Base-by-base conservation (phyloP, 2,888 invertebrate genomes). In the Diabrotica balteata region DNA sequence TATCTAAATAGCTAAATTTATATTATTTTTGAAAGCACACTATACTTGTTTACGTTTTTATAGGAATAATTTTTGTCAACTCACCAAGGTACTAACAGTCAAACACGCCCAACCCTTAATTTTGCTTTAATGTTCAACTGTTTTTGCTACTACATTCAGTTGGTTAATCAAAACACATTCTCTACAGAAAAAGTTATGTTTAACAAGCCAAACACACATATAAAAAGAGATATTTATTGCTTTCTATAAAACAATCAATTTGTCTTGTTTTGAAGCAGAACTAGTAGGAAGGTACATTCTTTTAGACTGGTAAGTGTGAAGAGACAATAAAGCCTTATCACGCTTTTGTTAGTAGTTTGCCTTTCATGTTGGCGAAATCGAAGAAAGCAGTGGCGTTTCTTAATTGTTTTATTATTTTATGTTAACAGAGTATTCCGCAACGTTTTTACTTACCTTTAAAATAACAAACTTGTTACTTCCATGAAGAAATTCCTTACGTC, bases 201-300 rank as follows among this genome's bases (percentile, higher is more conserved):
- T 8, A 63, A 55, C 57, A 58, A 51, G 51, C 49, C 58, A 1
- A 57, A 46, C 32, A 49, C 46, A 43, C 47, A 54, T 7, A 54
- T 22, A 49, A 46, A 47, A 50, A 43, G 55, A 63, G 51, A 22
- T 50, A 51, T 63, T 43, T 50, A 51, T 63, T 43, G 58, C 57
- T 44, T 63, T 46, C 50, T 42, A 50, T 46, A 55, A 42, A 51
- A 51, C 58, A 58, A 63, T 63, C 57, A 63, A 63, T 63, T 57
- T 58, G 57, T 63, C 11, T 49, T 54, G 51, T 51, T 58, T 11
- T 17, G 49, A 55, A 63, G 46, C 49, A 58, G 44, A 43, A 63
- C 32, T 32, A 50, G 55, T 45, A 52, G 45, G 52, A 10, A 52
- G 44, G 45, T 6, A 32, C 44, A n/a, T 49, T 43, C 17, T 50